Base-by-base conservation (phyloP, 1,140 invertebrate genomes). In the Drosophila kanapiae region DNA sequence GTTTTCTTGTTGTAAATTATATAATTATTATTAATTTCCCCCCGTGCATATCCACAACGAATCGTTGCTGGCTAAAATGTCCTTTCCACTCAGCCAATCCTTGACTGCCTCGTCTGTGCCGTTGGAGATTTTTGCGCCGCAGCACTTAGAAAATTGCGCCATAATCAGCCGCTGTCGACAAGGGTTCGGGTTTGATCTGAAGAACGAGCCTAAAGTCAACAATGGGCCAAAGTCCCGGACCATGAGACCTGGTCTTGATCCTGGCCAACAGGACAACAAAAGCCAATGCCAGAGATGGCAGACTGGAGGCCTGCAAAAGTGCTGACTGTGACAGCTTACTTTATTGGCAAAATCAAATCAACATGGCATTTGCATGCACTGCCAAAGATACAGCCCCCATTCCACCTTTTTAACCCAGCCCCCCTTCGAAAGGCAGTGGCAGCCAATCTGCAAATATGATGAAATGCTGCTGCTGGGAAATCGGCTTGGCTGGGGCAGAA, bases 311-410 rank as follows among this genome's bases (percentile, higher is more conserved):
- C 80, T 53, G 78, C 80, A 88, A 88, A 88, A 88, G 84, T 88
- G 84, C 84, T 88, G 84, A 88, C 84, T 88, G 81, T 88, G 84
- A 88, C 84, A 88, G 84, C 84, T 88, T 88, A 90, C 84, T 90
- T 88, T 88, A 88, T 88, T 88, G 84, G 84, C 84, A 88, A 88
- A 88, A 88, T 88, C 84, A 88, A 88, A 88, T 88, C 84, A 88
- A 88, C 84, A 88, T 88, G 85, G 84, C 84, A 88, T 88, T 88
- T 88, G 80, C 84, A 90, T 88, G 77, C 78, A 80, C 82, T 76
- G 70, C 80, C 83, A 78, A 83, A 87, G 83, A 87, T 87, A 87
- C 80, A 87, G 67, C 53, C 49, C 23, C 33, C n/a, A 48, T 38
- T 40, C 18, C 11, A 6, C 49, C 31, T 29, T 23, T 23, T 23